Base-by-base conservation (phyloP, 92 coral and sea anemone species). In the Phymanthus crucifer region DNA sequence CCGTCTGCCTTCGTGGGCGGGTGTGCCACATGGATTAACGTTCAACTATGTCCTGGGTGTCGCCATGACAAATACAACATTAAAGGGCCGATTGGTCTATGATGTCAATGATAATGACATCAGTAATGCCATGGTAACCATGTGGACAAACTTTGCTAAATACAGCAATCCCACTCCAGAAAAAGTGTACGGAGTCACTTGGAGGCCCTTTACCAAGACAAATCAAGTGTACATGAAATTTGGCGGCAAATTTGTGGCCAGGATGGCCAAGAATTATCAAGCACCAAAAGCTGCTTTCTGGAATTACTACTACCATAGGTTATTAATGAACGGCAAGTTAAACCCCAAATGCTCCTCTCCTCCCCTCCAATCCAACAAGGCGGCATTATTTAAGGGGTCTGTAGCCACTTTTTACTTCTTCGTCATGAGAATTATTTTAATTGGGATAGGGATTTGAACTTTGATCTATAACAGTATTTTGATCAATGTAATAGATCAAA, bases 101-200 rank as follows among this genome's bases (percentile, higher is more conserved):
- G 87, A 83, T 73, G 71, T 1, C 70, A 82, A 33, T 23, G 80
- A 82, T 37, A 12, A 74, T 23, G 48, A 75, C 58, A 71, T 83
- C 47, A 83, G 87, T 54, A 29, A 66, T 48, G 70, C 77, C 31
- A 83, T 83, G 77, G 77, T 83, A 33, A 70, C 76, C 35, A 64
- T 77, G 87, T 83, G 87, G 87, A 83, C 87, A 3, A 83, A 83
- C 74, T 66, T 83, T 48, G 87, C 87, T 72, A 83, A 83, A 77
- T 47, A 75, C 68, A 82, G 87, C 17, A 69, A 83, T 4, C 87
- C 87, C 24, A 83, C 82, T 52, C 87, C 87, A 23, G 23, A 36
- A 23, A 29, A 73, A 21, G 82, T 83, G 2, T 27, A 4, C n/a
- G 87, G 82, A 13, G 64, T 65, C 38, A 75, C 57, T 56, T 83